Percentiles rank a stretch among this genome's conserved stretches.
phyloP scores from a whole-genome alignment of 2,888 invertebrate genomes.

The Oligia latruncula region DNA sequence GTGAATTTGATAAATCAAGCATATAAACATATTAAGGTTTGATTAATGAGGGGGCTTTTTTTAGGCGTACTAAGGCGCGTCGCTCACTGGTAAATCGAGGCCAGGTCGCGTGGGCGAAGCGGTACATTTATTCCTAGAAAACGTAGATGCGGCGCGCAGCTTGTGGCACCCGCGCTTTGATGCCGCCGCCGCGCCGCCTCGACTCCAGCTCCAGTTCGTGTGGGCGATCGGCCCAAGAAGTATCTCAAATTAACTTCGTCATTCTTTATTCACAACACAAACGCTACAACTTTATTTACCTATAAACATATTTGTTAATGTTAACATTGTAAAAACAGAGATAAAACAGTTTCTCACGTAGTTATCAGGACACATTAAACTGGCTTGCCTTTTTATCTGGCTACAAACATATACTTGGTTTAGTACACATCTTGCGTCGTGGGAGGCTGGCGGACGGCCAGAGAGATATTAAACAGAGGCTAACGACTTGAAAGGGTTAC shows the following conservation, averaged over 20 bases:
- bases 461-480: slow-evolving; percentile 52
- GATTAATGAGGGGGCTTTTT: not conserved
- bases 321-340: slow-evolving; percentile 21
- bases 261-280: slow-evolving; percentile 6
- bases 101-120: too few species aligned
- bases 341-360: slow-evolving; percentile 32
- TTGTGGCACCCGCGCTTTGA: too few species aligned
- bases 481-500: slow-evolving; percentile 63
- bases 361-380: slow-evolving; percentile 50
- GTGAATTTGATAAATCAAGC: not conserved
- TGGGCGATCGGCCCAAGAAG: too few species aligned
- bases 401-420: slow-evolving; percentile 19
- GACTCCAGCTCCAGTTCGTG: too few species aligned
- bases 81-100: too few species aligned
- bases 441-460: slow-evolving; percentile 54
- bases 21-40: not conserved
- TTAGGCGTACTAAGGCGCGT: not conserved
- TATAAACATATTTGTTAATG: slow-evolving; percentile 10
- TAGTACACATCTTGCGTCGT: slow-evolving; percentile 27
- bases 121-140: too few species aligned
- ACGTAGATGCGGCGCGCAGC: too few species aligned
- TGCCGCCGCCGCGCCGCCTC: too few species aligned
- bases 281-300: not conserved
- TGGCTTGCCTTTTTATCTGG: slow-evolving; percentile 48
- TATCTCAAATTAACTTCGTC: not conserved